Evolutionary conservation across 2,113 vertebrate genomes (phyloP), one percentile per base, ranked within the genome.

Genomic region (Erythrocercus mccallii): DNA sequence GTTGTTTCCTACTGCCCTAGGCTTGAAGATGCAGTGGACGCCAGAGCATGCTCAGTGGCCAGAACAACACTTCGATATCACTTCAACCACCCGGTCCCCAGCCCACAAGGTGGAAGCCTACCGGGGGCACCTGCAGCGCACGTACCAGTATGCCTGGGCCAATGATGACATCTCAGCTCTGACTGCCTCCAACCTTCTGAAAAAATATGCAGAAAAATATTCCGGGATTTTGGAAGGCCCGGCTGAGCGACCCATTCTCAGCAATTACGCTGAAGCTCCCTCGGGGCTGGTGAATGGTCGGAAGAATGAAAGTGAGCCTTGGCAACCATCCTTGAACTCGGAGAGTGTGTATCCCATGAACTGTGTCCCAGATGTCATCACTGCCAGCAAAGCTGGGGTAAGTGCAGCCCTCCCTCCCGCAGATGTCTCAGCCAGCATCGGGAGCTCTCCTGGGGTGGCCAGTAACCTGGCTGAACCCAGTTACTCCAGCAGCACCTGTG

Each of bases 11-110:
- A 35, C 81, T 33, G 16, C 93, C 74, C 47, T 91, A 99, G 99
- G 99, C 98, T 98, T 99, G 99, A 99, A 99, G 99, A 99, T 99
- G 99, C 99, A 99, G 99, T 99, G 99, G 99, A 99, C 99, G 98
- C 99, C 99, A 24, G 99, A 99, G 98, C 99, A 99, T 98, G 99
- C 99, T 96, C 99, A 99, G 98, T 99, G 99, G 99, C 99, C 99
- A 95, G 99, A 99, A 81, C 99, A 99, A 98, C 99, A 99, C 98
- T 99, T 99, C 97, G 99, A 99, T 97, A 99, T 99, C 98, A 99
- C 99, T 89, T 99, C 99, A 37, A 99, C 99, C 87, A 99, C 99
- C 45, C 98, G 99, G 94, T 99, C 99, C 61, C 99, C 99, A 37
- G 99, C 99, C 94, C 99, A 99, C 98, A 99, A 99, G 98, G 99